A percentile compares a stretch with the other conserved stretches of the same genome.
These are phyloP conservation scores for Crenuchus spilurus DNA, from an alignment of 2,797 vertebrate genomes.

Conservation along the genomic window DNA sequence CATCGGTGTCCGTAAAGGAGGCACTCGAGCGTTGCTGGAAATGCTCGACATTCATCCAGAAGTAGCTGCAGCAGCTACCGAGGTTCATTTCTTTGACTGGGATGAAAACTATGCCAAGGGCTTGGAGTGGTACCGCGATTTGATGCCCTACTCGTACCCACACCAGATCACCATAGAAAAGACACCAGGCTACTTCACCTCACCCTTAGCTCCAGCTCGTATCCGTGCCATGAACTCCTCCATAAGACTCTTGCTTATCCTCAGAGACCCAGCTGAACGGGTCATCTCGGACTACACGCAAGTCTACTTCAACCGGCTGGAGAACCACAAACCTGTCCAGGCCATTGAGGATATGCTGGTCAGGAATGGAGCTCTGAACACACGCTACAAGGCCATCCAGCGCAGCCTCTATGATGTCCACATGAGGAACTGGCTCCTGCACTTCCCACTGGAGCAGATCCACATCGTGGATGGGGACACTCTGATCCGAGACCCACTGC, in stretches of 20 bases:
- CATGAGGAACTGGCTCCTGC: conserved; percentile 90
- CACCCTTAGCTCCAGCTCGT: conserved; percentile 86
- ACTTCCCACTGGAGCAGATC: conserved; percentile 91
- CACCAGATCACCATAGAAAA: conserved; percentile 95
- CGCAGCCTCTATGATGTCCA: conserved; percentile 92
- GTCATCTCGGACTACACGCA: conserved; percentile 95
- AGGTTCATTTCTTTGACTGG: conserved; percentile 96
- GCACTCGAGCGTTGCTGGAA: conserved; percentile 89
- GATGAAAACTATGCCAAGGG: conserved; percentile 92
- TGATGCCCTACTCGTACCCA: conserved; percentile 92
- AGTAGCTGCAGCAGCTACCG: conserved; percentile 89
- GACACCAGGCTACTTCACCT: conserved; percentile 94
- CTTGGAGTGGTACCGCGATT: conserved; percentile 88
- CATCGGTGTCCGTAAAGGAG: conserved; percentile 92
- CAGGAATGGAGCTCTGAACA: conserved; percentile 88
- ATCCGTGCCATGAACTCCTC: conserved; percentile 92
- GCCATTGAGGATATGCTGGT: conserved; percentile 92
- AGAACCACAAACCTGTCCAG: conserved; percentile 92
- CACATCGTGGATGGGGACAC: conserved; percentile 92
- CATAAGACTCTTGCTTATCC: conserved; percentile 89
- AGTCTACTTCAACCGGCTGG: conserved; percentile 93
- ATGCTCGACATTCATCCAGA: conserved; percentile 94
- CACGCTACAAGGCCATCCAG: conserved; percentile 93
- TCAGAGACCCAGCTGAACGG: conserved; percentile 89
- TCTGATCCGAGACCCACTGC: conserved; percentile 87